Conservation (phyloP, 2,797 vertebrate genomes). For the Poeciliopsis infans region DNA sequence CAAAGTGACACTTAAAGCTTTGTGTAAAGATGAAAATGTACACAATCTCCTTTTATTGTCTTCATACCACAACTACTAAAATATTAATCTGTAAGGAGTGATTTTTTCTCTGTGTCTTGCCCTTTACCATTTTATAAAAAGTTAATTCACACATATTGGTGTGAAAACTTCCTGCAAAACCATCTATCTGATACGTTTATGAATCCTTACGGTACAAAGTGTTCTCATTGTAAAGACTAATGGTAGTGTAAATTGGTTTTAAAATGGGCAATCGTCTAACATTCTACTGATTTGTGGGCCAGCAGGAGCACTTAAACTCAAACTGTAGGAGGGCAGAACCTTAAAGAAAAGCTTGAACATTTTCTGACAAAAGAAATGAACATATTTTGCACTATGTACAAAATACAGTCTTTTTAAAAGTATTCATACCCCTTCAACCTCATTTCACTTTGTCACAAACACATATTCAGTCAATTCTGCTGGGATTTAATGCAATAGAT, state of each 20-base stretch:
- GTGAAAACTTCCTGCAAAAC: constrained; percentile 41
- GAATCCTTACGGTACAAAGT: constrained; percentile 57
- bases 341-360: constrained; percentile 12
- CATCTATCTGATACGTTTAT: constrained; percentile 57
- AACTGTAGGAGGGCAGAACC: background rate
- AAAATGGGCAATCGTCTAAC: constrained; percentile 47
- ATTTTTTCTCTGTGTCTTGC: constrained; percentile 51
- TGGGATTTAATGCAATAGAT: background rate
- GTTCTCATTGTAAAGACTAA: constrained; percentile 68
- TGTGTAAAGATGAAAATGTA: background rate
- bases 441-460: background rate
- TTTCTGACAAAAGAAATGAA: background rate
- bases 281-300: constrained; percentile 52
- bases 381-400: background rate
- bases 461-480: background rate
- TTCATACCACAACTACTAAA: constrained; percentile 1
- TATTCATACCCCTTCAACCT: background rate
- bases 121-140: constrained; percentile 53
- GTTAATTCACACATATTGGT: constrained; percentile 42
- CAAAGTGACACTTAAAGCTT: background rate
- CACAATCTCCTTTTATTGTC: background rate
- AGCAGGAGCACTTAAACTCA: constrained; percentile 38
- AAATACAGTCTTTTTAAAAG: background rate
- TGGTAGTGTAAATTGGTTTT: constrained; percentile 49
- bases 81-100: constrained; percentile 14